Base-by-base conservation (phyloP, 92 coral and sea anemone genomes). In the Zoanthus solanderi region DNA sequence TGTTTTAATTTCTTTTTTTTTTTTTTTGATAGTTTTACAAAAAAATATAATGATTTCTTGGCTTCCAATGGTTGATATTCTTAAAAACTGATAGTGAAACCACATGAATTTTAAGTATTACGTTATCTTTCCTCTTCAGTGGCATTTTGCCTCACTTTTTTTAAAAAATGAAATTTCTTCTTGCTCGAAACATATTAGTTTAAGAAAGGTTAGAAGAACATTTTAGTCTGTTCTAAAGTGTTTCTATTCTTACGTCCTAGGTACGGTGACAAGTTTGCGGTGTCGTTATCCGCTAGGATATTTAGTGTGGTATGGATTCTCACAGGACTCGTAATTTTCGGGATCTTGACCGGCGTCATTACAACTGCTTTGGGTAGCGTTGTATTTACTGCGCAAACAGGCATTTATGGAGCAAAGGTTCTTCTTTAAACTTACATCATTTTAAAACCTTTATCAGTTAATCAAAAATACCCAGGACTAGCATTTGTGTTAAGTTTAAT, bases 261-360 rank as follows among this genome's bases (percentile, higher is more conserved):
- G 46, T 89, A 89, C 69, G 92, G 92, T 69, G 92, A 89, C 65
- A 77, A 66, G 31, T 76, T 78, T 42, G 89, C 92, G 34, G 71
- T 82, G n/a, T 84, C 92, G 5, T 2, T 66, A 9, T 37, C 52
- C 2, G 92, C 85, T 11, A 82, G 92, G 32, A 29, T 89, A 11
- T 89, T 89, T 69, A 83, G 89, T 31, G 67, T 89, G 31, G 42
- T 77, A 8, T 89, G 92, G 92, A 78, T 89, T 29, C 75, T 89
- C 5, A 54, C 75, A 3, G 92, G 92, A 11, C 89, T 89, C 45
- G 78, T 71, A 18, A 84, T 89, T 47, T 84, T 82, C 72, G 87
- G 89, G 16, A 53, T 89, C 50, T 54, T 89, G 63, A 84, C 87
- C 28, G 89, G 92, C 31, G 42, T 85, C 44, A 84, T 89, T 34